Conservation (phyloP, 2,888 invertebrate genomes). For the Allophyes oxyacanthae region DNA sequence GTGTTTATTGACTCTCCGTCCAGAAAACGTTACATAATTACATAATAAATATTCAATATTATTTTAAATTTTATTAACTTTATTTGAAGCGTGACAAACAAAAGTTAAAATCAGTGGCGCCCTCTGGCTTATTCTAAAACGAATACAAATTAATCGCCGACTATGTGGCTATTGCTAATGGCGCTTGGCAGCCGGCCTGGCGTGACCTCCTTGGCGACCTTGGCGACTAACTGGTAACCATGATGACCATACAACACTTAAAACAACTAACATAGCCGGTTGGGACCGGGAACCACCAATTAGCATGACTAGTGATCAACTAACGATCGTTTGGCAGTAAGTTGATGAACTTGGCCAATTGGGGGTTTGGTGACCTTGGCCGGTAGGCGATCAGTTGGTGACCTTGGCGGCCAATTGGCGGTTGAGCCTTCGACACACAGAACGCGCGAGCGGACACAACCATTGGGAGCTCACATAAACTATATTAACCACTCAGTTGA, state of each 20-base stretch:
- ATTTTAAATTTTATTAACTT: slow-evolving; percentile 78
- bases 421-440: slow-evolving; percentile 39
- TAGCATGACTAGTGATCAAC: slow-evolving; percentile 62
- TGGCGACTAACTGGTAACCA: slow-evolving; percentile 55
- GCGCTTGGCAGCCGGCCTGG: slow-evolving; percentile 70
- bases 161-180: slow-evolving; percentile 89
- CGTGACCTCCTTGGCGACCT: slow-evolving; percentile 56
- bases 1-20: slow-evolving; percentile 89
- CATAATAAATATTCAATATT: slow-evolving; percentile 72
- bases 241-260: slow-evolving; percentile 57
- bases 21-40: slow-evolving; percentile 82
- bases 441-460: slow-evolving; percentile 5
- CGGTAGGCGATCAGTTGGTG: slow-evolving; percentile 56
- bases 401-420: slow-evolving; percentile 58
- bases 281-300: slow-evolving; percentile 57
- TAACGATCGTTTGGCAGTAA: slow-evolving; percentile 66
- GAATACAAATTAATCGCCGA: slow-evolving; percentile 87
- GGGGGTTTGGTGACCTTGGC: slow-evolving; percentile 51
- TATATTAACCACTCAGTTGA: slow-evolving; percentile 2
- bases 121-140: slow-evolving; percentile 88
- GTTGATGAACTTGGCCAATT: slow-evolving; percentile 60
- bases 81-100: slow-evolving; percentile 84
- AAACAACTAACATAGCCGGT: slow-evolving; percentile 55
- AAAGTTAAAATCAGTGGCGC: slow-evolving; percentile 80
- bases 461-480: slow-evolving; percentile 12